These are phyloP conservation scores for Caradrina kadenii DNA, from an alignment of 2,888 invertebrate species.

Conservation along the genomic window DNA sequence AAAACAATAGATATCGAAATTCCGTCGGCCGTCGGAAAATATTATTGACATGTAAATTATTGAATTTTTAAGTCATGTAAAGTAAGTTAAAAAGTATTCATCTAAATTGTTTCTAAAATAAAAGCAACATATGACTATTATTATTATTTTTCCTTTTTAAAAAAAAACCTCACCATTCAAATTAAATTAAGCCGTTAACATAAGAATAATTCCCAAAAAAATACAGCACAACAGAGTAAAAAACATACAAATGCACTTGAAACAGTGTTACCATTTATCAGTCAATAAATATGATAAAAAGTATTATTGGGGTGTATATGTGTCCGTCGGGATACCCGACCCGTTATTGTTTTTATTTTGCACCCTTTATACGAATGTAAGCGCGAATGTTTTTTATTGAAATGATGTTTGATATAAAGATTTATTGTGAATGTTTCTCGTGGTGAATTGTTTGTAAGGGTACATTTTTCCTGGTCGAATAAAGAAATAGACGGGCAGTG, in stretches of 20 bases:
- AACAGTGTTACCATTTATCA: conserved; percentile 85
- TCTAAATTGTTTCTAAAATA: neutral
- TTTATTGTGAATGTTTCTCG: conserved; percentile 75
- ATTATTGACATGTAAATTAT: no score
- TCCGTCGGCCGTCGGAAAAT: neutral
- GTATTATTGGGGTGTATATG: conserved; percentile 88
- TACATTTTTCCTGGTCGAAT: conserved; percentile 12
- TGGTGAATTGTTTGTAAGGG: conserved; percentile 40
- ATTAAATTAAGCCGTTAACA: neutral
- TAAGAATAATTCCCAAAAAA: conserved; percentile 54
- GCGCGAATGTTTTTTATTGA: conserved; percentile 84
- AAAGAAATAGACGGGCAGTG: neutral
- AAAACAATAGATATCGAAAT: neutral
- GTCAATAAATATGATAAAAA: conserved; percentile 91
- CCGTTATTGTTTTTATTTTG: conserved; percentile 88
- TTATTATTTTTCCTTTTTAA: neutral
- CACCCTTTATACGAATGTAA: conserved; percentile 82
- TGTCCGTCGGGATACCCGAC: conserved; percentile 79
- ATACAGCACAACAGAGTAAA: conserved; percentile 61
- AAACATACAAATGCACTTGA: conserved; percentile 88
- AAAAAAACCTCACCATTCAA: neutral
- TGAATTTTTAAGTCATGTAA: neutral
- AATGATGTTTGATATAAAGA: conserved; percentile 84
- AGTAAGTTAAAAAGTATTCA: no score
- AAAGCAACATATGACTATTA: neutral